Conservation (phyloP, 2,797 vertebrate species). For the Salmo trutta region DNA sequence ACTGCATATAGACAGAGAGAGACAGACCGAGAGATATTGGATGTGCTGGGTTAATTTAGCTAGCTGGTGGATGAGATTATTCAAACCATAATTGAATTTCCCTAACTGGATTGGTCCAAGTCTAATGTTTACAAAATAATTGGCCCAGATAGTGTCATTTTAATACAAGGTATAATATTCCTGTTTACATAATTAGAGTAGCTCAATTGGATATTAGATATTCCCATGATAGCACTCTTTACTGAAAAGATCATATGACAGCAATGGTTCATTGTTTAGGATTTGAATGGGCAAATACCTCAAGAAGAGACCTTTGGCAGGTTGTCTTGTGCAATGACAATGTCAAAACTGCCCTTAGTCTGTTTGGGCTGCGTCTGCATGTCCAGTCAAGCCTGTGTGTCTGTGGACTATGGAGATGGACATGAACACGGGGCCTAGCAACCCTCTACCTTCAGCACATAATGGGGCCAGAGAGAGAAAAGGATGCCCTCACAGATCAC, state of each 20-base stretch:
- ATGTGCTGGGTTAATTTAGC: too few species aligned
- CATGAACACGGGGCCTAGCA: constrained; percentile 8
- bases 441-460: constrained; percentile 31
- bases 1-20: background rate
- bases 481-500: constrained; percentile 66
- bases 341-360: background rate
- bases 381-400: background rate
- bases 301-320: background rate
- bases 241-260: background rate
- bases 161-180: background rate
- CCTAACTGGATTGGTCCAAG: background rate
- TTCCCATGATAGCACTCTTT: background rate
- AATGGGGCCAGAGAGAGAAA: constrained; percentile 59
- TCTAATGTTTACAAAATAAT: background rate
- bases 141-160: background rate
- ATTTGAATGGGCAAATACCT: background rate
- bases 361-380: background rate
- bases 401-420: constrained; percentile 1
- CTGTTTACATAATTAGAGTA: background rate
- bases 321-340: background rate
- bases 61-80: background rate
- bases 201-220: background rate
- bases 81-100: background rate
- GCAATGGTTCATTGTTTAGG: background rate
- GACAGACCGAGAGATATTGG: background rate